Evolutionary conservation across 2,888 invertebrate genomes (phyloP).

Genomic region (Drosophila quasianomalipes): DNA sequence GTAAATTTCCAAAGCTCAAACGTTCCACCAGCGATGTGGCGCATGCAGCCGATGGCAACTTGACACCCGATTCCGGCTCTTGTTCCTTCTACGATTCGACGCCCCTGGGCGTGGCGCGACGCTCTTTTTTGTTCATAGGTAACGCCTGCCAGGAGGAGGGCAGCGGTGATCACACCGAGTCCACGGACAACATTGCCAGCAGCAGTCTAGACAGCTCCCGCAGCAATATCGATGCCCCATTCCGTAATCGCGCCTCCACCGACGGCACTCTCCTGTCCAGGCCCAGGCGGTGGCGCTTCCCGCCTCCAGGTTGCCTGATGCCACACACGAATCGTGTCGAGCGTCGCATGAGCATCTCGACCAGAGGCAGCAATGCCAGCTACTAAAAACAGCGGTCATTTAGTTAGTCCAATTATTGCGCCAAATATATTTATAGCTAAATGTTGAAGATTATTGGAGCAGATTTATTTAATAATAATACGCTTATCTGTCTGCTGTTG

Average conservation of each 20-base stretch:
- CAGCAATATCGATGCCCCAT: conserved; percentile 86
- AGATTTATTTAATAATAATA: not conserved
- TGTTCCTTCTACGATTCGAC: conserved; percentile 85
- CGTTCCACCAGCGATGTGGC: conserved; percentile 87
- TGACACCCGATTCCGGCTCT: conserved; percentile 86
- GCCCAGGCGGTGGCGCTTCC: conserved; percentile 87
- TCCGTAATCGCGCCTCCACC: conserved; percentile 91
- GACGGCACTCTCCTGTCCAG: conserved; percentile 89
- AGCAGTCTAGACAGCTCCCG: conserved; percentile 85
- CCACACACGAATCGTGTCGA: conserved; percentile 87
- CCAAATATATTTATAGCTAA: conserved; percentile 72
- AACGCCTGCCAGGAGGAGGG: conserved; percentile 88
- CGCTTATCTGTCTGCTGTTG: not conserved
- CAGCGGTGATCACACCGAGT: conserved; percentile 87
- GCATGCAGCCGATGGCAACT: conserved; percentile 85
- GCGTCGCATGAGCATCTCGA: conserved; percentile 92
- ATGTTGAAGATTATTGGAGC: conserved; percentile 33
- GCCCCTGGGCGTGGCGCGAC: conserved; percentile 74
- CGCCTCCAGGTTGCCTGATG: conserved; percentile 85
- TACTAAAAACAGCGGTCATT: conserved; percentile 64
- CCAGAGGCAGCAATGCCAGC: conserved; percentile 86
- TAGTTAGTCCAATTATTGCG: conserved; percentile 67
- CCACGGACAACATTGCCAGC: conserved; percentile 86
- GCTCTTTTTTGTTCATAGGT: conserved; percentile 86
- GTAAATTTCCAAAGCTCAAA: conserved; percentile 89